Conservation (phyloP, 1,140 invertebrate genomes). For the Aphelenchoides fujianensis region DNA sequence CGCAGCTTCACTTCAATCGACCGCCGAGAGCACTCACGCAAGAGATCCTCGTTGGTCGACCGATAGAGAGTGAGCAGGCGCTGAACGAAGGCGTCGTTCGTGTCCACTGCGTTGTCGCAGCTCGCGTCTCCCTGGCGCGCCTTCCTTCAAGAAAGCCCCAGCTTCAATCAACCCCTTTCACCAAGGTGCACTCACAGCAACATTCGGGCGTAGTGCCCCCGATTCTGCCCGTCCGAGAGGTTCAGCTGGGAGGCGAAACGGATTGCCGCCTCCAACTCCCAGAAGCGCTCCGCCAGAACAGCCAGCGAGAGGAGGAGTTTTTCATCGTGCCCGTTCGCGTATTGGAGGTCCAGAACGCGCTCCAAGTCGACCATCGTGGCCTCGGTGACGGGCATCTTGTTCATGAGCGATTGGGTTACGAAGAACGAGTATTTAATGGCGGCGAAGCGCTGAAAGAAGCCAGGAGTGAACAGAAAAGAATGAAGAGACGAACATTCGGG, state of each 20-base stretch:
- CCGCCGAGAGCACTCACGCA: slow-evolving; percentile 15
- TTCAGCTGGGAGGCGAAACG: slow-evolving; percentile 16
- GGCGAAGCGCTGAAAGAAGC: slow-evolving; percentile 29
- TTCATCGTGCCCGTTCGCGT: slow-evolving; percentile 28
- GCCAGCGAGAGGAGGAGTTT: slow-evolving; percentile 39
- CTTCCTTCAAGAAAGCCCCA: slow-evolving; percentile 18
- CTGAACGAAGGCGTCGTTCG: not conserved
- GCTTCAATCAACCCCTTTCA: not conserved
- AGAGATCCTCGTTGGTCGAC: slow-evolving; percentile 17
- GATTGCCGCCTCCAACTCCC: slow-evolving; percentile 40
- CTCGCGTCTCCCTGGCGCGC: slow-evolving; percentile 10
- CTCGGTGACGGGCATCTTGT: slow-evolving; percentile 32
- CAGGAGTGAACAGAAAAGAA: too few species aligned
- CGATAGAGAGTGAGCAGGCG: slow-evolving; percentile 17
- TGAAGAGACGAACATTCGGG: slow-evolving; percentile 29
- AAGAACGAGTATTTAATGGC: slow-evolving; percentile 37
- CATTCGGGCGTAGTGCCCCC: slow-evolving; percentile 23
- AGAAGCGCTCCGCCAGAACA: slow-evolving; percentile 39
- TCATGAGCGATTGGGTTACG: slow-evolving; percentile 23
- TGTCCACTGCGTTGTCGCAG: not conserved
- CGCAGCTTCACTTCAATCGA: not conserved
- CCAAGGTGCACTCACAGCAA: slow-evolving; percentile 34
- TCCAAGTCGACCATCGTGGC: slow-evolving; percentile 48
- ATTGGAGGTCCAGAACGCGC: slow-evolving; percentile 32
- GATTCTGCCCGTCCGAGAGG: slow-evolving; percentile 11